Base-by-base conservation (phyloP, 2,888 invertebrate species). In the Neocrepidodera transversa region DNA sequence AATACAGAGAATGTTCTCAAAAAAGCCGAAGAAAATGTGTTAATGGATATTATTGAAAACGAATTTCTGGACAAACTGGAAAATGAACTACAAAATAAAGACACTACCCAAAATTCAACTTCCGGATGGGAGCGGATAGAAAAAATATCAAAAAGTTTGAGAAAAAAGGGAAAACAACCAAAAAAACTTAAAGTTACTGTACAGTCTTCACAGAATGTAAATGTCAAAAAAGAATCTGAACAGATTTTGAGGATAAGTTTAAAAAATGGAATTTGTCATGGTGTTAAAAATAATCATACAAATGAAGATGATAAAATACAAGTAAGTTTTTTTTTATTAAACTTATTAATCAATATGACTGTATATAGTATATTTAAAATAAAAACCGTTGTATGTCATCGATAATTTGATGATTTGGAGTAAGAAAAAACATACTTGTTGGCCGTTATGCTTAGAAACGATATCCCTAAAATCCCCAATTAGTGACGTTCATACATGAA, bases 31-130 rank as follows among this genome's bases (percentile, higher is more conserved):
- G 68, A 68, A 55, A 67, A 66, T 6, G 66, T 69, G 23, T 35
- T 74, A 6, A 56, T 71, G n/a, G 60, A 73, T 58, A 61, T 74
- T 45, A 60, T 74, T 10, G 77, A 76, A 65, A 71, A 74, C 35
- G 67, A 73, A 47, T 74, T 67, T 60, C 63, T 76, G 23, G 63
- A 68, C 36, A 68, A 68, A 54, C 48, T 75, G n/a, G 74, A 75
- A 42, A 60, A 63, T 20, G 60, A 61, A 35, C 50, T 59, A 18
- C 54, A 36, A 11, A 52, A 38, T 35, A 23, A 35, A 2, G 8
- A 11, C 18, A 40, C 32, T 11, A 60, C 36, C 23, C 45, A 38
- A 32, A 50, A 43, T 35, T 38, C 53, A 0, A 23, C 58, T 11
- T 49, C 54, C 2, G 71, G 69, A 26, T 74, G 73, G 73, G 60